These are phyloP conservation scores for Zaprionus africanus DNA, from an alignment of 1,140 invertebrate genomes.

Conservation along the genomic window DNA sequence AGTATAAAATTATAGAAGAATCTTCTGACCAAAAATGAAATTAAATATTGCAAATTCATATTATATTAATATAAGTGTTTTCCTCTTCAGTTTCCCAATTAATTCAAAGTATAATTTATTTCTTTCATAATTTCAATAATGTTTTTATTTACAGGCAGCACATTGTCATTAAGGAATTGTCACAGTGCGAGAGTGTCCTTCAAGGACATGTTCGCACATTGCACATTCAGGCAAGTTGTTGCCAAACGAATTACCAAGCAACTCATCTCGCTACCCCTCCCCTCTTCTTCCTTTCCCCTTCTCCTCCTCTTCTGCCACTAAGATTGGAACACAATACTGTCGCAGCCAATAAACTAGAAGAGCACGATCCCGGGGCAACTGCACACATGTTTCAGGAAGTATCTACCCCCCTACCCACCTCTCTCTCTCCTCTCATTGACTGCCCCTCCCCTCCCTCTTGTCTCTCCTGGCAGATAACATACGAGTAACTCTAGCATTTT, in stretches of 20 bases:
- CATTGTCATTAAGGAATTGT: background rate
- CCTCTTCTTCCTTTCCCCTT: too few species aligned
- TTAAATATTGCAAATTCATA: too few species aligned
- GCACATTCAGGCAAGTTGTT: constrained; percentile 44
- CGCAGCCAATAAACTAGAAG: constrained; percentile 53
- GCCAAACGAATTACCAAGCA: constrained; percentile 8
- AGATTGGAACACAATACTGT: constrained; percentile 12
- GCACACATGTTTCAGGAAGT: constrained; percentile 23
- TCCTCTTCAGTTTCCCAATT: background rate
- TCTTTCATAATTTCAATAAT: background rate
- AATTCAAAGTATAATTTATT: background rate
- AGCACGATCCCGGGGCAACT: constrained; percentile 43
- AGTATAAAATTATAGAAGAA: too few species aligned
- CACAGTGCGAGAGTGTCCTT: background rate
- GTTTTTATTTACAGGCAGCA: background rate
- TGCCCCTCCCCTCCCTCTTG: background rate
- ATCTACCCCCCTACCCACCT: background rate
- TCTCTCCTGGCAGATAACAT: constrained; percentile 15
- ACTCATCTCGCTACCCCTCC: background rate
- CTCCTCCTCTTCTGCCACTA: background rate
- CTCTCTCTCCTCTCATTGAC: background rate
- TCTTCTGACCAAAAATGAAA: too few species aligned
- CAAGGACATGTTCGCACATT: background rate
- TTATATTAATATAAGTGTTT: too few species aligned
- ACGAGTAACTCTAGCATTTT: constrained; percentile 55